Conservation (phyloP, 2,888 invertebrate genomes). For the Augiades crinisus region DNA sequence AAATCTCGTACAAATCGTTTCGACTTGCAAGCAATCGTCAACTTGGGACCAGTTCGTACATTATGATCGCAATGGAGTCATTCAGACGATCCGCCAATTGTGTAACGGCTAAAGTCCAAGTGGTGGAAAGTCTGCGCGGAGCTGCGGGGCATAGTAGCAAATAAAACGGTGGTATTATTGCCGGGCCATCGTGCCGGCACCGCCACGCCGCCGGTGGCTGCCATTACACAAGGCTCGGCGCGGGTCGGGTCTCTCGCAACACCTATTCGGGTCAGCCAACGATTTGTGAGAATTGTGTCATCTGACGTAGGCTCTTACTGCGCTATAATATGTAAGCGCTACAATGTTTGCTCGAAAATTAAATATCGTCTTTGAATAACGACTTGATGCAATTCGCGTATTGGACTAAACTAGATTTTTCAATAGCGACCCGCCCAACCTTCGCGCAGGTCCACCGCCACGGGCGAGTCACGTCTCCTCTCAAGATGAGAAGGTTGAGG, state of each 20-base stretch:
- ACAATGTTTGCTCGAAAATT: neutral
- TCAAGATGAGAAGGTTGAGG: too few relatives aligned
- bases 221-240: conserved; percentile 74
- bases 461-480: too few relatives aligned
- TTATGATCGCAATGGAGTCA: too few relatives aligned
- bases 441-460: too few relatives aligned
- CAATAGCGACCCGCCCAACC: too few relatives aligned
- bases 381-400: too few relatives aligned
- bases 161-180: neutral
- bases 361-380: too few relatives aligned
- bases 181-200: neutral
- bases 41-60: too few relatives aligned
- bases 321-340: conserved; percentile 8
- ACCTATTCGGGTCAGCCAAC: conserved; percentile 76
- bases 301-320: conserved; percentile 52
- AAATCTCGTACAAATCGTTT: too few relatives aligned
- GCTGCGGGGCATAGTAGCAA: neutral
- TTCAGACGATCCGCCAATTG: neutral
- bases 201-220: conserved; percentile 34
- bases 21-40: neutral
- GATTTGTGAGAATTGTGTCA: conserved; percentile 80
- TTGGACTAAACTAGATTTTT: too few relatives aligned
- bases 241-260: conserved; percentile 74
- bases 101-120: neutral
- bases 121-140: neutral